Evolutionary conservation across 2,113 vertebrate genomes (phyloP).

Genomic region (Anguilla rostrata): DNA sequence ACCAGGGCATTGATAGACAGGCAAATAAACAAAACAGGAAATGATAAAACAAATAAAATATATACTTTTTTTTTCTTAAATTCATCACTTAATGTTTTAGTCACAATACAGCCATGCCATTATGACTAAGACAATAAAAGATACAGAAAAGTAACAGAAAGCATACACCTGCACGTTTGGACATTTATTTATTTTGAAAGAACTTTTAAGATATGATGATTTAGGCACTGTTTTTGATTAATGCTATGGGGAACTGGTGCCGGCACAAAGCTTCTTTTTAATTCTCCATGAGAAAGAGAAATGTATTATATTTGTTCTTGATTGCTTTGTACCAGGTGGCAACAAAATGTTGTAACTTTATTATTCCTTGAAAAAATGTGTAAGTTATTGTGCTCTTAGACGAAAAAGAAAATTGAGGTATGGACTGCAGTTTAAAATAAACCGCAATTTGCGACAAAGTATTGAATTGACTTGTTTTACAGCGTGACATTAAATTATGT

Average conservation of each 20-base stretch:
- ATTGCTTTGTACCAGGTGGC: not conserved
- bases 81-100: too few species aligned
- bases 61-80: too few species aligned
- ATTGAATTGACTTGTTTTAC: not conserved
- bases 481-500: not conserved
- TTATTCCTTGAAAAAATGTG: not conserved
- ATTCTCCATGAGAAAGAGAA: not conserved
- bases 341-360: not conserved
- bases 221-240: not conserved
- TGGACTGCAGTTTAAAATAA: conserved; percentile 1
- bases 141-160: too few species aligned
- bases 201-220: not conserved
- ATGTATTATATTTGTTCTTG: not conserved
- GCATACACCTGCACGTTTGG: not conserved
- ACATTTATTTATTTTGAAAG: not conserved
- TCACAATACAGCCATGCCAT: not conserved
- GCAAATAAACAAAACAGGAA: too few species aligned
- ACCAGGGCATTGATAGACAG: too few species aligned
- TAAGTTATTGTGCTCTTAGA: not conserved
- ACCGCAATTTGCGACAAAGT: not conserved
- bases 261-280: not conserved
- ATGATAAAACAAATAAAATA: too few species aligned
- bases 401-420: not conserved
- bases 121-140: not conserved
- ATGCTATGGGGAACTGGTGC: not conserved